A percentile compares a stretch with the other conserved stretches of the same genome.
phyloP scores from a whole-genome alignment of 2,113 vertebrate species.

The Megaceryle torquata region DNA sequence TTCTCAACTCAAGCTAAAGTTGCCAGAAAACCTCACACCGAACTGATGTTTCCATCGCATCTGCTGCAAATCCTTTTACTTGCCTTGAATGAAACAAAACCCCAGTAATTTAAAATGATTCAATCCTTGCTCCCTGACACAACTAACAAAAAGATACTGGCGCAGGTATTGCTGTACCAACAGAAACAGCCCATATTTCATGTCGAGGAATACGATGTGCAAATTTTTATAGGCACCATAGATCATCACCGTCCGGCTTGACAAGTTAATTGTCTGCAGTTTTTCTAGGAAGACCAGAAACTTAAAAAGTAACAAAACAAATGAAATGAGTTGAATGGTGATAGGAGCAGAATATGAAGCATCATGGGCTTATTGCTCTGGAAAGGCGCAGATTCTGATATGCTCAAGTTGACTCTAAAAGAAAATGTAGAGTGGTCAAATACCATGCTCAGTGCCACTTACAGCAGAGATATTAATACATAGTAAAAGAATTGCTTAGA shows the following conservation, averaged over 20 bases:
- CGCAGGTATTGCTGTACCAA: neutral
- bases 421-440: neutral
- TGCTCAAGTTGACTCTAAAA: neutral
- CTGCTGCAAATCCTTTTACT: neutral
- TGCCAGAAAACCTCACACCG: neutral
- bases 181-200: slow-evolving; percentile 1
- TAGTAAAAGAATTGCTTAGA: neutral
- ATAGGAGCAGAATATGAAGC: neutral
- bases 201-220: neutral
- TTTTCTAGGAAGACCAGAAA: slow-evolving; percentile 34
- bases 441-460: neutral
- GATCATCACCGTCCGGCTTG: neutral
- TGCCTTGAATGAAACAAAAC: neutral
- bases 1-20: neutral
- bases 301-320: slow-evolving; percentile 30
- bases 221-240: slow-evolving; percentile 14
- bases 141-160: neutral
- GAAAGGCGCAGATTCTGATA: neutral
- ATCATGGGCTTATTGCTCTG: neutral
- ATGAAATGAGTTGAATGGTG: neutral
- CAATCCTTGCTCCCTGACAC: neutral
- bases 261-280: slow-evolving; percentile 27
- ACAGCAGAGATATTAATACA: neutral
- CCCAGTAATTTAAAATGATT: neutral
- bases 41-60: neutral